phyloP scores from a whole-genome alignment of 2,888 invertebrate species.

The Leptarthrus brevirostris region DNA sequence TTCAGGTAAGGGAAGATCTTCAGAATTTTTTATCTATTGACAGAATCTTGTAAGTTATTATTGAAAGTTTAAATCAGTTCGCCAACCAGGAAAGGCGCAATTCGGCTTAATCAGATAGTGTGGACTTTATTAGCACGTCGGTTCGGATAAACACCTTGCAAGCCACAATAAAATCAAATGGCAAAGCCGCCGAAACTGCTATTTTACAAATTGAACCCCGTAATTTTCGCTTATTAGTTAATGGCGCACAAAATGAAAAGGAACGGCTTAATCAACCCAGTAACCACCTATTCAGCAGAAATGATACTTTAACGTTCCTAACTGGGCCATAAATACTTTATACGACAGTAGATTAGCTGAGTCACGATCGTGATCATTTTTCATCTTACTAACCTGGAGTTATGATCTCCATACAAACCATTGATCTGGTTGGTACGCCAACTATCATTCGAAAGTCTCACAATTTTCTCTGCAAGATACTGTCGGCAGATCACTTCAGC shows the following conservation, averaged over 20 bases:
- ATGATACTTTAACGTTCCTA: conserved; percentile 9
- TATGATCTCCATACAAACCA: conserved; percentile 42
- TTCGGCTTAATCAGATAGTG: background rate
- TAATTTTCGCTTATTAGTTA: conserved; percentile 37
- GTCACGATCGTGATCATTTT: conserved; percentile 47
- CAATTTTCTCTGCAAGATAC: conserved; percentile 43
- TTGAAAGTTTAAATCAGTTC: conserved; percentile 4
- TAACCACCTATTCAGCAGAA: conserved; percentile 19
- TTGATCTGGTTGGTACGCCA: conserved; percentile 44
- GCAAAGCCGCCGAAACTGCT: background rate
- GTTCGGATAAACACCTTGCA: background rate
- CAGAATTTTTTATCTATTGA: conserved; percentile 23
- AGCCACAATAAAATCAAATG: background rate
- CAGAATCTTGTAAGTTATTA: conserved; percentile 32
- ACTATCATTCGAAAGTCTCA: conserved; percentile 31
- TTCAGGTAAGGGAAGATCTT: conserved; percentile 2
- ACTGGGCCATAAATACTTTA: conserved; percentile 41
- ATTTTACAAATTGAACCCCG: conserved; percentile 7
- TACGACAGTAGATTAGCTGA: conserved; percentile 43
- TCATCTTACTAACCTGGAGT: conserved; percentile 44
- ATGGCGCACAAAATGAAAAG: conserved; percentile 28
- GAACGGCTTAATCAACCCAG: conserved; percentile 36
- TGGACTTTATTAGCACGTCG: background rate
- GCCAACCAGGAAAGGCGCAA: background rate
- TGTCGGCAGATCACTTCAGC: conserved; percentile 43